Percentiles rank a stretch among this genome's conserved stretches.
phyloP scores from a whole-genome alignment of 2,888 invertebrate species.

The Acleris holmiana region DNA sequence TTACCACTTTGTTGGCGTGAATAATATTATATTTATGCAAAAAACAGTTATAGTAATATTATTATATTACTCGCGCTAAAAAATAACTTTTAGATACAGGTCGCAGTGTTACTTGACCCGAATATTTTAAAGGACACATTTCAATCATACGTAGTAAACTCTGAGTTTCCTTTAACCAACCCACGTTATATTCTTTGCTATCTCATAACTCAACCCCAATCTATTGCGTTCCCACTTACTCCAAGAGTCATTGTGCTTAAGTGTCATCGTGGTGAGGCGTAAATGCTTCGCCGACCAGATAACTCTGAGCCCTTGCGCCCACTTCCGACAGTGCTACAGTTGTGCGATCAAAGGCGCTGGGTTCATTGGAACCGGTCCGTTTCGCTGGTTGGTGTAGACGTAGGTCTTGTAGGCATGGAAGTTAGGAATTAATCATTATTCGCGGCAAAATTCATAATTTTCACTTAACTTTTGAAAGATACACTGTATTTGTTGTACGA shows the following conservation, averaged over 20 bases:
- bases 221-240: constrained; percentile 28
- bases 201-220: constrained; percentile 24
- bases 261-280: constrained; percentile 48
- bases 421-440: not conserved
- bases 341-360: constrained; percentile 43
- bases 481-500: no score
- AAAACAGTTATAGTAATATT: no score
- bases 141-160: no score
- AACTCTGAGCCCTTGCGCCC: constrained; percentile 34
- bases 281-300: constrained; percentile 48
- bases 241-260: constrained; percentile 53
- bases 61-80: no score
- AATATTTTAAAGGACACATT: no score
- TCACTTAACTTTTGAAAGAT: not conserved
- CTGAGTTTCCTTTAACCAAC: not conserved
- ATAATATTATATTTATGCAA: no score
- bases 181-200: constrained; percentile 1
- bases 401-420: not conserved
- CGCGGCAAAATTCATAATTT: not conserved
- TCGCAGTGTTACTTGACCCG: no score
- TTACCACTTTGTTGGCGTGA: no score
- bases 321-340: constrained; percentile 14
- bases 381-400: constrained; percentile 42
- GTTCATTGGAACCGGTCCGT: constrained; percentile 41
- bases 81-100: no score